phyloP scores from a whole-genome alignment of 1,140 invertebrate genomes.

The Thereuonema tuberculata region DNA sequence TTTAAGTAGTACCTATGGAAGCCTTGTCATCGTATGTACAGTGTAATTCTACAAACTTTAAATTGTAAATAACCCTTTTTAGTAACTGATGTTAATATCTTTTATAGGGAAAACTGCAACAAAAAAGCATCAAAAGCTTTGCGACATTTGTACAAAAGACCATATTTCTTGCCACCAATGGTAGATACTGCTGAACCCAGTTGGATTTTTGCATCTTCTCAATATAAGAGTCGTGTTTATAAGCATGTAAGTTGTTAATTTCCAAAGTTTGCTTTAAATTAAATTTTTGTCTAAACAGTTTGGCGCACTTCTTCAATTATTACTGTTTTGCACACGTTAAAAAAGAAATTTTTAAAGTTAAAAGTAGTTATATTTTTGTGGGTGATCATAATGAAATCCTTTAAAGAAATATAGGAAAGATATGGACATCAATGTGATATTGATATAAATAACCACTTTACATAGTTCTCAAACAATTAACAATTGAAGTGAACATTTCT shows the following conservation, averaged over 20 bases:
- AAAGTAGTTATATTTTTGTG: not conserved
- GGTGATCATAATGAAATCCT: not conserved
- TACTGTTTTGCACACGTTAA: not conserved
- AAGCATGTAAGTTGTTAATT: constrained; percentile 37
- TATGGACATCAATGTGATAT: too few relatives aligned
- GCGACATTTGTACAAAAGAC: constrained; percentile 50
- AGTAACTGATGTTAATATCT: too few relatives aligned
- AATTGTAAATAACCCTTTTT: too few relatives aligned
- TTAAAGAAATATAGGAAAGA: too few relatives aligned
- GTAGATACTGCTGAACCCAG: constrained; percentile 61
- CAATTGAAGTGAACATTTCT: too few relatives aligned
- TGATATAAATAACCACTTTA: too few relatives aligned
- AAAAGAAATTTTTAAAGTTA: too few relatives aligned
- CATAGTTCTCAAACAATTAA: too few relatives aligned
- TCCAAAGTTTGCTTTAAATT: not conserved
- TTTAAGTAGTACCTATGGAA: too few relatives aligned
- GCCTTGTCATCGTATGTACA: too few relatives aligned
- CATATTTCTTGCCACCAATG: constrained; percentile 56
- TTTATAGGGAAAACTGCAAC: constrained; percentile 68
- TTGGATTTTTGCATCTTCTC: constrained; percentile 62
- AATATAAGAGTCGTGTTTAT: constrained; percentile 53
- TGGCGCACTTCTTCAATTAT: not conserved
- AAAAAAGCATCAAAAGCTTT: constrained; percentile 55
- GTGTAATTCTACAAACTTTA: too few relatives aligned
- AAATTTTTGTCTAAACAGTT: not conserved